These are phyloP conservation scores for Corynorhinus townsendii DNA, from an alignment of 2,113 vertebrate species.

Conservation along the genomic window DNA sequence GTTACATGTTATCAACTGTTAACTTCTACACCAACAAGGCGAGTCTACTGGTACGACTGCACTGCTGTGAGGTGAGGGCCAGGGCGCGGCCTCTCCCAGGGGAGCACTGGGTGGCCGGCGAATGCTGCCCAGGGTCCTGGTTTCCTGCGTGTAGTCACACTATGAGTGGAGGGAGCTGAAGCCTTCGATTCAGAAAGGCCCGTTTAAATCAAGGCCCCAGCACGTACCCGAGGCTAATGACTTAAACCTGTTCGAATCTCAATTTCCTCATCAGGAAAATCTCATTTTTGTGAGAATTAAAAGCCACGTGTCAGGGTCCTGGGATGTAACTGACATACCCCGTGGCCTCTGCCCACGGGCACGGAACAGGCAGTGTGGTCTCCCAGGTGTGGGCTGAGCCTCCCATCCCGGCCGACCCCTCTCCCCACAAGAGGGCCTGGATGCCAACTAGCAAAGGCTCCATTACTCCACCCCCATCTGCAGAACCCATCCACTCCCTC, in stretches of 20 bases:
- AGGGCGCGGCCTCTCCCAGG: accelerated
- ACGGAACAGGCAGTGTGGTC: background rate
- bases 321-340: too few relatives aligned
- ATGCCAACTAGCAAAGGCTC: accelerated
- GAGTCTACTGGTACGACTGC: background rate
- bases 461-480: accelerated
- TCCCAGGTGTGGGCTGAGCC: background rate
- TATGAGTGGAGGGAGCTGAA: accelerated
- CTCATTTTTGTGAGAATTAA: background rate
- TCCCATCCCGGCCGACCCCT: accelerated
- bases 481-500: background rate
- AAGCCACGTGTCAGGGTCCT: background rate
- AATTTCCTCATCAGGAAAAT: background rate
- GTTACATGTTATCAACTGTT: background rate
- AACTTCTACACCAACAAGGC: background rate
- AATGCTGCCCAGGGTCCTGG: background rate
- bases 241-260: background rate
- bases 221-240: background rate
- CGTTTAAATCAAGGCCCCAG: background rate
- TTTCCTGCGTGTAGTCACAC: too few relatives aligned
- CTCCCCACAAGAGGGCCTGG: background rate
- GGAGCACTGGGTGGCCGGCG: background rate
- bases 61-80: background rate
- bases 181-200: background rate
- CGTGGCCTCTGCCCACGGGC: background rate